Evolutionary conservation across 35 echinoderm and acorn worm species (phyloP).

Genomic region (Antedon bifida): DNA sequence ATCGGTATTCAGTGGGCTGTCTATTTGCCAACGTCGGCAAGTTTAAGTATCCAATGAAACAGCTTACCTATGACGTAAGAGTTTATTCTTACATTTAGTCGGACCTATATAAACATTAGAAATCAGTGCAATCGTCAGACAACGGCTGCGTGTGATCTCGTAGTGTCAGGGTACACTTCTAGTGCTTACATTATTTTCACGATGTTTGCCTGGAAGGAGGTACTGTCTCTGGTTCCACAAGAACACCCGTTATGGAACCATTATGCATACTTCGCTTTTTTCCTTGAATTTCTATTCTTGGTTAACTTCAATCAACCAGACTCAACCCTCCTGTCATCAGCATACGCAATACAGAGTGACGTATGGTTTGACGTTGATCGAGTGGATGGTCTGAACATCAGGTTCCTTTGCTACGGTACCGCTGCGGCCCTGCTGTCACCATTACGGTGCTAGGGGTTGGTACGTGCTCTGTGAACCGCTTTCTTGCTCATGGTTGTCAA

Average conservation of each 20-base stretch:
- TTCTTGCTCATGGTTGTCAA: neutral
- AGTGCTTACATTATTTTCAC: neutral
- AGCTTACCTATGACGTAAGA: neutral
- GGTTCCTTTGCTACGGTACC: neutral
- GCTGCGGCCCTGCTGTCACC: neutral
- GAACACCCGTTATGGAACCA: neutral
- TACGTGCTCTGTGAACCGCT: neutral
- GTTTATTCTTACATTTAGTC: neutral
- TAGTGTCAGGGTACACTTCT: neutral
- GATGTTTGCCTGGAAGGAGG: neutral
- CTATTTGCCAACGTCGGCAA: neutral
- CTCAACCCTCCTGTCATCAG: neutral
- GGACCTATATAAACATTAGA: neutral
- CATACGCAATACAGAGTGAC: neutral
- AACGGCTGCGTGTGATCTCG: neutral
- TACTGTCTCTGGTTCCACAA: neutral
- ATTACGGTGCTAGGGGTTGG: neutral
- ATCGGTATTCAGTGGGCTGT: no score
- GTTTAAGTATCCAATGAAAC: neutral
- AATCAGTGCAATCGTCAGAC: neutral
- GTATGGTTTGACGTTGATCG: neutral
- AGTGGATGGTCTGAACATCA: constrained; percentile 1
- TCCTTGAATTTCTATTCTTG: neutral
- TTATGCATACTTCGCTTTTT: neutral
- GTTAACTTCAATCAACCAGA: neutral